Evolutionary conservation across 2,797 vertebrate species (phyloP).

Genomic region (Myotis daubentonii): DNA sequence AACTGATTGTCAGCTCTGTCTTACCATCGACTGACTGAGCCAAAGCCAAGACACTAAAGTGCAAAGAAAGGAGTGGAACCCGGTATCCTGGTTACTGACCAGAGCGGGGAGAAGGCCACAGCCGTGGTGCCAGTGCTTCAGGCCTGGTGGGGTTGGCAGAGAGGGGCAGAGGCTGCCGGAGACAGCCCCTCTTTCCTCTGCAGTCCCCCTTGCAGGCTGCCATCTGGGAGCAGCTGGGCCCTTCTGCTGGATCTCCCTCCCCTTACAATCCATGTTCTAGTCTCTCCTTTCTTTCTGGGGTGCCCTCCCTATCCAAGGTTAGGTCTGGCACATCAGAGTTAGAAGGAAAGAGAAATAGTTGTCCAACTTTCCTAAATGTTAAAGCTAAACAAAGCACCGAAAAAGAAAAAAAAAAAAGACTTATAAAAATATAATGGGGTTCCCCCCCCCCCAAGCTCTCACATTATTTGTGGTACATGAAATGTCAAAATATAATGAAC

Average conservation of each 20-base stretch:
- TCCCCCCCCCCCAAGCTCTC: background rate
- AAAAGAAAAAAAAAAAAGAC: slow-evolving; percentile 64
- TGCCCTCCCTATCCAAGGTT: background rate
- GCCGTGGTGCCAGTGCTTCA: background rate
- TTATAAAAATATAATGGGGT: slow-evolving; percentile 87
- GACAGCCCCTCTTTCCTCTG: slow-evolving; percentile 21
- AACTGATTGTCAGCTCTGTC: slow-evolving; percentile 78
- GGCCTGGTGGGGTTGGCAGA: background rate
- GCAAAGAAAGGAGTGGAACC: slow-evolving; percentile 64
- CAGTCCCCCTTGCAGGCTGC: background rate
- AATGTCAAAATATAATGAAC: slow-evolving; percentile 84
- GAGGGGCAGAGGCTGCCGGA: background rate
- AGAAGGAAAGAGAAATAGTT: slow-evolving; percentile 66
- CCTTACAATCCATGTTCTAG: background rate
- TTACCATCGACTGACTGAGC: background rate
- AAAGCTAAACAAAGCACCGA: slow-evolving; percentile 86
- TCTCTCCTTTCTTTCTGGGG: background rate
- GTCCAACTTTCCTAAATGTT: slow-evolving; percentile 58
- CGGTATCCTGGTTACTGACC: background rate
- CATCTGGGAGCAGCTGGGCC: background rate
- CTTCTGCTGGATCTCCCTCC: background rate
- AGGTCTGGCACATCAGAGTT: slow-evolving; percentile 48
- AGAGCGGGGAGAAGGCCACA: background rate
- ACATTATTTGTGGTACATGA: slow-evolving; percentile 80
- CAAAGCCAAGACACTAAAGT: slow-evolving; percentile 71